These are phyloP conservation scores for Macrotus californicus DNA, from an alignment of 2,113 vertebrate species.

Conservation along the genomic window DNA sequence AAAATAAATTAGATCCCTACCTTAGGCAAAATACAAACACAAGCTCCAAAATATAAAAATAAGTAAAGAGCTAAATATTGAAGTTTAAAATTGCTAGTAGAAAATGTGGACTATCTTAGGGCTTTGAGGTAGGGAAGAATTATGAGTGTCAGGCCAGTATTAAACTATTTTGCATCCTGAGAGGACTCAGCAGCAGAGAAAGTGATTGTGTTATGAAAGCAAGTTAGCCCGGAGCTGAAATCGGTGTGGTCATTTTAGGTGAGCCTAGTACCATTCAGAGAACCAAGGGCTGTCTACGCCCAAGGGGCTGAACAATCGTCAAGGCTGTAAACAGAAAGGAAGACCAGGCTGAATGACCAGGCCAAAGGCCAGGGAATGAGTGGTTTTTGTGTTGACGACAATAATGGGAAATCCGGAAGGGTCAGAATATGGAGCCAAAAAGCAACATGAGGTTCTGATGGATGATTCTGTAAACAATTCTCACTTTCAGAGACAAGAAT, in stretches of 20 bases:
- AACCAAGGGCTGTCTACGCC: neutral
- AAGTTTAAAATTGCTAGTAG: neutral
- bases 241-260: neutral
- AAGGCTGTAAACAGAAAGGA: neutral
- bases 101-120: neutral
- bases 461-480: neutral
- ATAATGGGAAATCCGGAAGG: neutral
- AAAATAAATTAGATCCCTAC: neutral
- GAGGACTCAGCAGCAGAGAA: neutral
- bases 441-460: neutral
- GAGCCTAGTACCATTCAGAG: neutral
- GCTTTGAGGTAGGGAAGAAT: neutral
- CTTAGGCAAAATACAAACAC: neutral
- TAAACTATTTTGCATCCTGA: neutral
- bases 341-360: neutral
- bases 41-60: neutral
- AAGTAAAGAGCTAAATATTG: neutral
- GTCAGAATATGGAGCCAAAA: neutral
- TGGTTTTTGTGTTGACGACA: neutral
- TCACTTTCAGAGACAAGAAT: neutral
- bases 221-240: neutral
- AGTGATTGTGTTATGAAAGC: neutral
- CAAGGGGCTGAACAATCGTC: neutral
- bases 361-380: neutral
- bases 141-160: neutral